Evolutionary conservation across 37 sponge, comb jelly and placozoan genomes (phyloP).

Genomic region (Haliclona indistincta): DNA sequence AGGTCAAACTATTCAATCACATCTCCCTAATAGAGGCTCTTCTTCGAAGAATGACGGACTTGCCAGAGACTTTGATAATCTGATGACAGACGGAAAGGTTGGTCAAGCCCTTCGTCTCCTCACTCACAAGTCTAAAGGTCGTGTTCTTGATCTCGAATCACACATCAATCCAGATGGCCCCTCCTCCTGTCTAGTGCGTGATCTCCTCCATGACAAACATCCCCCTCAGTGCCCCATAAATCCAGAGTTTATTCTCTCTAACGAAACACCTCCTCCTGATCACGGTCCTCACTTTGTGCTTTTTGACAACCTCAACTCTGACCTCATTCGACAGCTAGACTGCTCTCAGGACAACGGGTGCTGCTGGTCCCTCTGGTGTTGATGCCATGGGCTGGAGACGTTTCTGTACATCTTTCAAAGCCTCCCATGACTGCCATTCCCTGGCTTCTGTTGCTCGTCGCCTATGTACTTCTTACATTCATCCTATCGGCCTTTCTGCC

Average conservation of each 20-base stretch:
- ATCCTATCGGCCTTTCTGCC: conserved; percentile 4
- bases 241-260: not conserved
- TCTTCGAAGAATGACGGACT: not conserved
- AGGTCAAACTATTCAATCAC: not conserved
- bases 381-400: conserved; percentile 13
- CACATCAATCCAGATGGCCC: not conserved
- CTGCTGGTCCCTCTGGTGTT: too few species aligned
- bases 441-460: conserved; percentile 1
- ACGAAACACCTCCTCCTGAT: too few species aligned
- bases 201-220: conserved; percentile 14
- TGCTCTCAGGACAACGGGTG: too few species aligned
- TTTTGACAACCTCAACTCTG: conserved; percentile 9
- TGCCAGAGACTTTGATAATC: not conserved
- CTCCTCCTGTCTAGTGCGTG: not conserved
- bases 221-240: conserved; percentile 10
- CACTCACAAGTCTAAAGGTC: not conserved
- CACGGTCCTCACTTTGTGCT: not conserved
- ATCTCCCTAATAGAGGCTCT: not conserved
- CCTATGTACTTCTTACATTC: conserved; percentile 5
- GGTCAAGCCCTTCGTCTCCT: conserved; percentile 3
- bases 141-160: conserved; percentile 3
- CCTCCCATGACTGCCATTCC: not conserved
- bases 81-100: conserved; percentile 14
- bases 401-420: conserved; percentile 4
- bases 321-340: not conserved